Evolutionary conservation across 2,888 invertebrate species (phyloP), one percentile per base, ranked within the genome.

Genomic region (Yponomeuta malinellus): DNA sequence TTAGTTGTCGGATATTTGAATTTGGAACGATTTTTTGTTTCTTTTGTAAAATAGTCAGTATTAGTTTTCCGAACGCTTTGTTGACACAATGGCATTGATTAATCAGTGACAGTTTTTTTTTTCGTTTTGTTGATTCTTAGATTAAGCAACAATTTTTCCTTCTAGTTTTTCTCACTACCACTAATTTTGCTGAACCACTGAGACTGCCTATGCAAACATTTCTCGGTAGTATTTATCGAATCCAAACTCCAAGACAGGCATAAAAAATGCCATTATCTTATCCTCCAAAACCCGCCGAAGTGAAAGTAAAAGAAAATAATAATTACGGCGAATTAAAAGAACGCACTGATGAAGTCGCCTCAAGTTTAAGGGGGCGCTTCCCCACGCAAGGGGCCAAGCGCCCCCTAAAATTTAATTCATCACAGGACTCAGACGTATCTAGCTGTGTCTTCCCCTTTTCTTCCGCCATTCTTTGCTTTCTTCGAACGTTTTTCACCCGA

Each of bases 401-500:
- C 90, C 90, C 91, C 84, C 90, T 90, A 90, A 91, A 92, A 92
- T 92, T 92, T 91, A 92, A 92, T 92, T 92, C 92, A 91, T 91
- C 92, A 92, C 89, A 82, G 82, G 85, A 77, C 81, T 81, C 85
- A 70, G 69, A 91, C 90, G 90, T 88, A 89, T 91, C 90, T 88
- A 86, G 88, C 84, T 79, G 70, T 83, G 87, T 87, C 88, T 85
- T 86, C 87, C 89, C 90, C 86, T 87, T 59, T 89, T 89, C 86
- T 89, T 86, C 83, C 84, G 81, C 89, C 86, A 88, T 92, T 91
- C 91, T 92, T 90, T 90, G 86, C 89, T 89, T 91, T 90, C 91
- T 91, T 90, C 87, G 86, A 86, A 87, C 88, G 88, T 90, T 91
- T 90, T 91, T 90, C 88, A 82, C 52, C 52, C 81, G 83, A 85